Base-by-base conservation (phyloP, 64 coral and sea anemone genomes). In the Actinia tenebrosa region DNA sequence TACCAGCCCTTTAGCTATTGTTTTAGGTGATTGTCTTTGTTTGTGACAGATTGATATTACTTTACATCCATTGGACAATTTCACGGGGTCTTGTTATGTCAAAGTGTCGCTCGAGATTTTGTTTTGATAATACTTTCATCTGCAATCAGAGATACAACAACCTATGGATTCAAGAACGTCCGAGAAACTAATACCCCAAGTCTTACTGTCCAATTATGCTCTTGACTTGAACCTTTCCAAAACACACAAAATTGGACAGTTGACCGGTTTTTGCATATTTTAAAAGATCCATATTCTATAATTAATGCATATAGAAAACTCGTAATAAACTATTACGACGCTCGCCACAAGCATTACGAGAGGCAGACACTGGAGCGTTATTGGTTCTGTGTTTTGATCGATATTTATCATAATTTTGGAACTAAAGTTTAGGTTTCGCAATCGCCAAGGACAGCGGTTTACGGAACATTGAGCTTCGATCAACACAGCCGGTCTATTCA, bases 211-310 rank as follows among this genome's bases (percentile, higher is more conserved):
- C 26, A 75, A 75, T 75, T 30, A 37, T 37, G 42, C 22, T 75
- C 69, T 30, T 10, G 69, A 30, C 23, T 42, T 43, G 69, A 75
- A 30, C 23, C 25, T 42, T 27, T 75, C 69, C 69, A 75, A 75
- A 42, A 42, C 27, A 75, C 69, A 75, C 69, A 75, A 25, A 42
- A 75, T 30, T 30, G 69, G 25, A 75, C 69, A 75, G 69, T 75
- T 75, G 69, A 42, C 69, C 26, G 69, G 26, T 75, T 75, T 75
- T 75, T 75, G 69, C 69, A 75, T 75, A 75, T 30, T 16, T 75
- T 75, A 30, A 42, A 75, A 75, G 17, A 13, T 16, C 69, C 37
- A 42, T 4, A 23, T 66, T n/a, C 18, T 19, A 22, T 66, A 66
- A 66, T 66, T 30, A 75, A 75, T 75, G 69, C 26, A 75, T 75